phyloP scores from a whole-genome alignment of 1,140 invertebrate species.

The Hypothenemus hampei region DNA sequence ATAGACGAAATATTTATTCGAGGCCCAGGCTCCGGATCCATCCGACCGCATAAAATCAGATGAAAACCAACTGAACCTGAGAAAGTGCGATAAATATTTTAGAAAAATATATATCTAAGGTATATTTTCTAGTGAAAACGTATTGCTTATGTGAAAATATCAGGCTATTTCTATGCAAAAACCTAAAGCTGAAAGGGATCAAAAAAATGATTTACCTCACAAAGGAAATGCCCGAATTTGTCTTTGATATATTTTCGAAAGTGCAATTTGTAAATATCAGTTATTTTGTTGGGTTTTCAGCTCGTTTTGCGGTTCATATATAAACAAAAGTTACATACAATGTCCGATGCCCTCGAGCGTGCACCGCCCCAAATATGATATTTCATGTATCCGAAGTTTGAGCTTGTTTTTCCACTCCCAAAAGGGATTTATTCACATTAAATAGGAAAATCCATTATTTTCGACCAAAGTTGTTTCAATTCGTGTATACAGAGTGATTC shows the following conservation, averaged over 20 bases:
- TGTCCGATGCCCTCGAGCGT: not conserved
- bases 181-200: constrained; percentile 1
- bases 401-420: too few relatives aligned
- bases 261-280: not conserved
- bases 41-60: constrained; percentile 20
- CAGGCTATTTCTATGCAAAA: constrained; percentile 25
- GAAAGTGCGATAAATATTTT: constrained; percentile 25
- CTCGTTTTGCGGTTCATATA: not conserved
- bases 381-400: constrained; percentile 6
- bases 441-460: too few relatives aligned
- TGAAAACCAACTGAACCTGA: constrained; percentile 14
- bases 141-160: constrained; percentile 13
- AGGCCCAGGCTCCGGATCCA: not conserved
- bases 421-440: too few relatives aligned
- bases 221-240: constrained; percentile 4
- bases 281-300: not conserved
- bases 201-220: too few relatives aligned
- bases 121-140: constrained; percentile 20
- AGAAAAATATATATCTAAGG: constrained; percentile 19
- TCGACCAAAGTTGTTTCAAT: too few relatives aligned
- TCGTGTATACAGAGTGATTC: too few relatives aligned
- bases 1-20: constrained; percentile 14
- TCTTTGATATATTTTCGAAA: not conserved
- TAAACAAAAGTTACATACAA: constrained; percentile 2
- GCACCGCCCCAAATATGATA: constrained; percentile 5